Base-by-base conservation (phyloP, 2,888 invertebrate genomes). In the Homarus gammarus region DNA sequence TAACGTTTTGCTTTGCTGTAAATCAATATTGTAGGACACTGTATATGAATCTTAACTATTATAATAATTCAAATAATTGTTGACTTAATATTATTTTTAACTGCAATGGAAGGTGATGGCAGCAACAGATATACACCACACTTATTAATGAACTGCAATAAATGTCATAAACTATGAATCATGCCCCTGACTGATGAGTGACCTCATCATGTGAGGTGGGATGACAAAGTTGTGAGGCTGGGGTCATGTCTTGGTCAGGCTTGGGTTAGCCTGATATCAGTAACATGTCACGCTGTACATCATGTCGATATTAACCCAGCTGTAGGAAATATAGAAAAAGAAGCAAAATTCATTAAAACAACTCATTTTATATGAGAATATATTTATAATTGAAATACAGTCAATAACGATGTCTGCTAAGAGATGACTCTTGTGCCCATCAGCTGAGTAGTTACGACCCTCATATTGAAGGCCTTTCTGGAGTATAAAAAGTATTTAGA, bases 101-200 rank as follows among this genome's bases (percentile, higher is more conserved):
- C 38, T 61, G 27, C 36, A 79, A 75, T 84, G 84, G 84, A 84
- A 84, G 84, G 84, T 84, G 84, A 84, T 84, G 84, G 75, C 72
- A 75, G 84, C 36, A 61, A 5, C 49, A 56, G 27, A 61, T 84
- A 38, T 75, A 31, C n/a, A 75, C 5, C 33, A 56, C 56, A 61
- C 22, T 27, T 79, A 64, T 61, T 78, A 38, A 78, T 36, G 33
- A 56, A 22, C 15, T 64, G 64, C 64, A 64, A 6, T 64, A 27
- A 8, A 64, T 64, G 31, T 64, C 64, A 64, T 64, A 27, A 79
- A 61, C 38, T 61, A 38, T 61, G 38, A 79, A 27, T 61, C 38
- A 38, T 79, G 56, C 79, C 79, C 44, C 79, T 79, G 61, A 79
- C 61, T 61, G 79, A 79, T 79, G 49, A 79, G 38, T 38, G 15